Base-by-base conservation (phyloP, 2,113 vertebrate species). In the Corvus moneduloides region DNA sequence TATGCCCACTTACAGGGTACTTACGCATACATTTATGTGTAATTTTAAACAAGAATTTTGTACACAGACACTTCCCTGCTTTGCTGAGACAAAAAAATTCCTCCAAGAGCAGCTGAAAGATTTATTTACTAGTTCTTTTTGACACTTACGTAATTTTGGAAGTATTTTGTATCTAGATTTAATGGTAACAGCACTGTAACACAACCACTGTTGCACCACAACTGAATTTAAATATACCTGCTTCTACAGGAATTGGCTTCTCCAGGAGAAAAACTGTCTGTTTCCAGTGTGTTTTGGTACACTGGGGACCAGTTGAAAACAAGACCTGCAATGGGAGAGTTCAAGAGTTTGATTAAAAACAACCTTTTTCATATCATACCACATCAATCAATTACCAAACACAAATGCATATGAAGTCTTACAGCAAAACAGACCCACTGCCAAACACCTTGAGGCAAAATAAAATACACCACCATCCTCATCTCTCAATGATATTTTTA, bases 211-310 rank as follows among this genome's bases (percentile, higher is more conserved):
- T 7, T 69, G 55, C 30, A 74, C 14, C 13, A 37, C n/a, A 89
- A 59, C 6, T 52, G 46, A 64, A 81, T 68, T 79, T 26, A 67
- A 81, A 86, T 43, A 92, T 94, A 99, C 99, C 99, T 98, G 98
- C 96, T 97, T 98, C 98, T 63, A 99, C 98, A 56, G 98, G 55
- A 87, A 99, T 69, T 17, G 99, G 99, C 51, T 96, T 98, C 97
- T 99, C 99, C 93, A 99, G 96, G 9, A 99, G 98, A 97, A 99
- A 99, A 39, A 99, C 10, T 0, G 99, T 99, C 97, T 99, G 99
- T 73, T 99, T 99, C 99, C 99, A 99, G 96, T 99, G 99, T 12
- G 99, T 99, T 97, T 97, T 98, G 79, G 98, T 95, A 96, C 97
- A 98, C 77, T 96, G 98, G 90, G 99, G 99, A 93, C 98, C 98